Conservation (phyloP, 2,888 invertebrate species). For the Muschampia plurimacula region DNA sequence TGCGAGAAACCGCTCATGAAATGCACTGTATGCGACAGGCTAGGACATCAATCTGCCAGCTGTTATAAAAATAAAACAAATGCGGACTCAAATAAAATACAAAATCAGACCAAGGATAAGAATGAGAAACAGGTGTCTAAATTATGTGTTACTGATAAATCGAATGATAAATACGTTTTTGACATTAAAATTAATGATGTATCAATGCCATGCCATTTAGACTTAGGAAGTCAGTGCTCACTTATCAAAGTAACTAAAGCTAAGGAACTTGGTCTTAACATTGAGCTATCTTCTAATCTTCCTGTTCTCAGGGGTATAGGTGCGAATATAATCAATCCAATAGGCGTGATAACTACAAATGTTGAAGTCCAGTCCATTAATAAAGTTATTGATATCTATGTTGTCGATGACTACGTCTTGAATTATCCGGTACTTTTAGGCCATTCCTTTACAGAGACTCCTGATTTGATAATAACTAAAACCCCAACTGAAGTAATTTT, state of each 20-base stretch:
- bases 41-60: slow-evolving; percentile 11
- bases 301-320: slow-evolving; percentile 44
- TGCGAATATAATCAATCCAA: slow-evolving; percentile 34
- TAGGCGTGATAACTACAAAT: slow-evolving; percentile 26
- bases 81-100: neutral
- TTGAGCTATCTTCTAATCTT: slow-evolving; percentile 12
- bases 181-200: slow-evolving; percentile 36
- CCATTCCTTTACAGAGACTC: slow-evolving; percentile 44
- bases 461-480: slow-evolving; percentile 44
- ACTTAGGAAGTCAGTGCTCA: slow-evolving; percentile 49
- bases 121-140: slow-evolving; percentile 23
- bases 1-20: slow-evolving; percentile 24
- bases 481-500: slow-evolving; percentile 42
- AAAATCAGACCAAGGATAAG: neutral
- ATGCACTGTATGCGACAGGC: slow-evolving; percentile 13
- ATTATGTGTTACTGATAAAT: slow-evolving; percentile 2
- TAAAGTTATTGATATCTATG: slow-evolving; percentile 39
- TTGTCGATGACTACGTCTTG: slow-evolving; percentile 45
- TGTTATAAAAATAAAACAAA: slow-evolving; percentile 16
- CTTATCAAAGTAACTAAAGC: slow-evolving; percentile 38
- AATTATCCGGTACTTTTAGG: slow-evolving; percentile 42
- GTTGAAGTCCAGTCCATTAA: slow-evolving; percentile 42
- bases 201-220: slow-evolving; percentile 41
- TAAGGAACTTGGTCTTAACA: slow-evolving; percentile 15
- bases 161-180: slow-evolving; percentile 19